phyloP scores from a whole-genome alignment of 2,888 invertebrate species.

The Actias luna region DNA sequence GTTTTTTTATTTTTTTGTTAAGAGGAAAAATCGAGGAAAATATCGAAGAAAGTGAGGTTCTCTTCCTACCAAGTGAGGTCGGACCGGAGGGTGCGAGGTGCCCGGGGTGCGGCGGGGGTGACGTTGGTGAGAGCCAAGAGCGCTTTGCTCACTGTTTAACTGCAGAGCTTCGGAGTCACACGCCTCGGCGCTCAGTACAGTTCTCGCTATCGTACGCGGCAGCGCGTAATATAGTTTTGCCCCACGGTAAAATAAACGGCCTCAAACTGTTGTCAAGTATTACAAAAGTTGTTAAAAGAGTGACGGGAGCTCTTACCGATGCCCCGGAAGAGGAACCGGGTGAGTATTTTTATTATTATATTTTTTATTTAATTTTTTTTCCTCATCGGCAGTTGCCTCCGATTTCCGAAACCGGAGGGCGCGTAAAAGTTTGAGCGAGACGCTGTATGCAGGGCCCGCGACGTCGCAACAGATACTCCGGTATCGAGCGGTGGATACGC shows the following conservation, averaged over 20 bases:
- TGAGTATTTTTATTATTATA: slow-evolving; percentile 42
- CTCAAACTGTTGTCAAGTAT: slow-evolving; percentile 63
- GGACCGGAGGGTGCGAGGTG: slow-evolving; percentile 27
- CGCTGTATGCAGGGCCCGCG: slow-evolving; percentile 46
- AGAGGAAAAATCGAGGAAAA: slow-evolving; percentile 24
- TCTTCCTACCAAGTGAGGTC: slow-evolving; percentile 25
- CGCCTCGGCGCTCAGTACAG: slow-evolving; percentile 39
- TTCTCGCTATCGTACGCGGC: slow-evolving; percentile 42
- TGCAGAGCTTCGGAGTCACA: slow-evolving; percentile 43
- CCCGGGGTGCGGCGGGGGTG: slow-evolving; percentile 25
- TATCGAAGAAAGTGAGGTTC: slow-evolving; percentile 37
- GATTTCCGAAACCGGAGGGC: slow-evolving; percentile 40
- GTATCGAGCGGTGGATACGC: slow-evolving; percentile 62
- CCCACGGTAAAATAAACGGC: slow-evolving; percentile 45
- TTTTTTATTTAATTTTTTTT: slow-evolving; percentile 28
- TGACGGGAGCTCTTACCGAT: slow-evolving; percentile 46
- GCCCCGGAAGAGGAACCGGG: slow-evolving; percentile 50
- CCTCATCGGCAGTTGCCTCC: slow-evolving; percentile 24
- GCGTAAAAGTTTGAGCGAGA: slow-evolving; percentile 62
- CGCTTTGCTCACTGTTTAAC: slow-evolving; percentile 44
- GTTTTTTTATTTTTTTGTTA: no score
- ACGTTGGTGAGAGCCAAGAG: slow-evolving; percentile 19
- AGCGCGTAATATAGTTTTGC: slow-evolving; percentile 51
- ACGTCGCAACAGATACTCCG: slow-evolving; percentile 68
- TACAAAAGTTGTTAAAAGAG: slow-evolving; percentile 57